Evolutionary conservation across 2,797 vertebrate species (phyloP).

Genomic region (Huso huso): DNA sequence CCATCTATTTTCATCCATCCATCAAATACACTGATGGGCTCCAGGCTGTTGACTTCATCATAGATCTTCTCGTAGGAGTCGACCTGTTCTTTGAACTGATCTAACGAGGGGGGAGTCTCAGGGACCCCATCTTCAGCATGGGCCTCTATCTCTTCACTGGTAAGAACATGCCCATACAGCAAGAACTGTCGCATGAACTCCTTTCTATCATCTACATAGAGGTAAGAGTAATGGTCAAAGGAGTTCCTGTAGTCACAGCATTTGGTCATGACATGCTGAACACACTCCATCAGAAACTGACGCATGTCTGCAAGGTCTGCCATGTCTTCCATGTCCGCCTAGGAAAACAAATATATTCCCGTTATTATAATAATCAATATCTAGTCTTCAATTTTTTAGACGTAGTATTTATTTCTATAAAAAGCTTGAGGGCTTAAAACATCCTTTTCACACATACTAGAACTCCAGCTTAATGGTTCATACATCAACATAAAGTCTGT

Average conservation of each 20-base stretch:
- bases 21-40: slow-evolving; percentile 61
- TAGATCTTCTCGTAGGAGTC: slow-evolving; percentile 76
- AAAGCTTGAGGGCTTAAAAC: too few species aligned
- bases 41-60: slow-evolving; percentile 63
- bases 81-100: slow-evolving; percentile 70
- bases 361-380: too few species aligned
- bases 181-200: slow-evolving; percentile 79
- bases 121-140: slow-evolving; percentile 46
- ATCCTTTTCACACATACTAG: too few species aligned
- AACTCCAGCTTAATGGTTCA: too few species aligned
- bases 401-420: too few species aligned
- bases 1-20: slow-evolving; percentile 79
- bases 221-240: slow-evolving; percentile 68
- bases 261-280: slow-evolving; percentile 33
- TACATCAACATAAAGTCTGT: too few species aligned
- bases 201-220: slow-evolving; percentile 71
- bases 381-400: too few species aligned
- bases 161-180: slow-evolving; percentile 57
- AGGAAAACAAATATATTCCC: background rate
- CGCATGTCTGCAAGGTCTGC: slow-evolving; percentile 55
- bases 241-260: slow-evolving; percentile 58
- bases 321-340: slow-evolving; percentile 80
- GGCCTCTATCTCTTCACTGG: slow-evolving; percentile 55
- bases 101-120: slow-evolving; percentile 61
- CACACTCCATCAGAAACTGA: slow-evolving; percentile 56